Conservation (phyloP, 2,797 vertebrate species). For the Mormyrus hasselquistii region DNA sequence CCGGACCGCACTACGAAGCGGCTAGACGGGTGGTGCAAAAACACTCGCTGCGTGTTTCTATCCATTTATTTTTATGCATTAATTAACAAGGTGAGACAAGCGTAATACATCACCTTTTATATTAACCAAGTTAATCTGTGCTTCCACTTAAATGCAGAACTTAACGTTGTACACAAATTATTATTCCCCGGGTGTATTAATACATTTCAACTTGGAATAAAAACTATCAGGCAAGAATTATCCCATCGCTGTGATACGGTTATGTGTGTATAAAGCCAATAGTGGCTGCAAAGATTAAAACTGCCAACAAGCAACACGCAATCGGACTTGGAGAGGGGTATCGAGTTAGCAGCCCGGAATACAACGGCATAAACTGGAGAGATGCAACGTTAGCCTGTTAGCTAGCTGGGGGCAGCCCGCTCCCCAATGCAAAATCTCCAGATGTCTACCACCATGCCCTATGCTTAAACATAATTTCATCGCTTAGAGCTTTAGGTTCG, state of each 20-base stretch:
- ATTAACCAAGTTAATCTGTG: neutral
- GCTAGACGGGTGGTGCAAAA: neutral
- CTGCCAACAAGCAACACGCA: neutral
- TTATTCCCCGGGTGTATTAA: neutral
- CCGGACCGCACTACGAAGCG: neutral
- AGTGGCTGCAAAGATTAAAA: neutral
- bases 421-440: neutral
- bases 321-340: slow-evolving; percentile 11
- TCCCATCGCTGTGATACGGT: neutral
- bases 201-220: neutral
- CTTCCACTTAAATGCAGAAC: neutral
- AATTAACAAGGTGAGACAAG: neutral
- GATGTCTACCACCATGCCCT: neutral
- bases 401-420: neutral
- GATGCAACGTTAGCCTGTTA: neutral
- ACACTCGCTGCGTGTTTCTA: neutral
- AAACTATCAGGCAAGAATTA: neutral
- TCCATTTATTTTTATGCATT: neutral
- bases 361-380: slow-evolving; percentile 4
- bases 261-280: neutral
- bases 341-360: neutral
- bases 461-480: neutral
- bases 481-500: neutral
- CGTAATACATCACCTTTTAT: neutral
- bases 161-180: neutral